A percentile compares a stretch with the other conserved stretches of the same genome.
These are phyloP conservation scores for Chrysodeixis includens DNA, from an alignment of 2,888 invertebrate species.

Conservation along the genomic window DNA sequence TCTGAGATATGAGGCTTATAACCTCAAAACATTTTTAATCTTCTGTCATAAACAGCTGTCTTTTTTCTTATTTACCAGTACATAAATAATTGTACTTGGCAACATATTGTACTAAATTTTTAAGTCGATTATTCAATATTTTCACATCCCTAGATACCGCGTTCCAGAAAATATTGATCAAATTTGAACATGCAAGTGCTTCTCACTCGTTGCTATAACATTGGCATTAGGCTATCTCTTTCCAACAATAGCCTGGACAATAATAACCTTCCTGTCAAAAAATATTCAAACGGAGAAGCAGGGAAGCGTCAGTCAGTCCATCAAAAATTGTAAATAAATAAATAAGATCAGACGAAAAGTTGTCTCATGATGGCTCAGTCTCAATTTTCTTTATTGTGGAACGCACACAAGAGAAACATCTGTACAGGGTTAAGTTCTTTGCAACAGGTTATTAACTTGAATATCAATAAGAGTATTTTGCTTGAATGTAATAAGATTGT, in stretches of 20 bases:
- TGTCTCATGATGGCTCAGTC: conserved; percentile 65
- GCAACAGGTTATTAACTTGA: conserved; percentile 71
- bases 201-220: not conserved
- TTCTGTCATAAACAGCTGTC: conserved; percentile 1
- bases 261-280: not conserved
- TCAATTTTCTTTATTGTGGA: conserved; percentile 76
- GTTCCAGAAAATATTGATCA: not conserved
- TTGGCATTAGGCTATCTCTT: not conserved
- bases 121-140: not conserved
- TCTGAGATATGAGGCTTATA: not conserved
- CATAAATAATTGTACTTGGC: not conserved
- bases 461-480: not conserved
- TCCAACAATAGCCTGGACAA: not conserved
- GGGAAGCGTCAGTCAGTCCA: not conserved
- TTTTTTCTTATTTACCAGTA: not conserved
- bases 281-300: not conserved
- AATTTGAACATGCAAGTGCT: not conserved
- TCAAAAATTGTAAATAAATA: conserved; percentile 39
- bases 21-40: not conserved
- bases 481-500: not conserved
- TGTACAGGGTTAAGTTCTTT: conserved; percentile 73
- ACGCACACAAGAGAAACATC: conserved; percentile 73
- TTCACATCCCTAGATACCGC: not conserved
- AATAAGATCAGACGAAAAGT: not conserved
- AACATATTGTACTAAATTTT: not conserved